Base-by-base conservation (phyloP, 1,140 invertebrate species). In the Pogonomyrmex barbatus region DNA sequence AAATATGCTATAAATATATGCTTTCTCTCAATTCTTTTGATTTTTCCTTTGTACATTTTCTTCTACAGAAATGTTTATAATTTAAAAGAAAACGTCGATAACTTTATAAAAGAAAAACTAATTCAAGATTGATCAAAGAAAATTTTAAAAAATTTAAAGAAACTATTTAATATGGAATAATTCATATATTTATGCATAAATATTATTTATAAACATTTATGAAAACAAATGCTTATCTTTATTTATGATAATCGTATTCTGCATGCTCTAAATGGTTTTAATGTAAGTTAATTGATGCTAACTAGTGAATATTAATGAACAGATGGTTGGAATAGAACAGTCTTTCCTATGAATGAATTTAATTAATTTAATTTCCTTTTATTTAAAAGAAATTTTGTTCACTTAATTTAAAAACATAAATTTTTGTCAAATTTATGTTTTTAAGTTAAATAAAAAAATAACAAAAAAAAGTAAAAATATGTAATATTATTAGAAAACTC, bases 241-340 rank as follows among this genome's bases (percentile, higher is more conserved):
- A 10, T 77, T n/a, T 5, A 47, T n/a, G 17, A 0, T 2, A 47
- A 14, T 76, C n/a, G 36, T 70, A 86, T 33, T 36, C 62, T 67
- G 4, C 5, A 9, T 24, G 9, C 39, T 75, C 50, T 56, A 67
- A 85, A 85, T 76, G 24, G 47, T 2, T 71, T 86, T 63, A 70
- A 87, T 81, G 39, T 75, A 52, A 82, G 70, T 52, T 88, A 86
- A 85, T 88, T 91, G 77, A 24, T 56, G 24, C 36, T 76, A 89
- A 89, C 89, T 88, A 73, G 36, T 14, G 56, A 52, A 77, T 75
- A 88, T 90, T 81, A 79, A 70, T 52, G 36, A 81, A 81, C 36
- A 68, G 6, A 79, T 42, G 12, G 3, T 6, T 39, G 45, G 0
- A 1, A 50, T 42, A 0, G 10, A 6, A 77, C 2, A 24, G 33